Evolutionary conservation across 2,888 invertebrate genomes (phyloP).

Genomic region (Parnassius smintheus): DNA sequence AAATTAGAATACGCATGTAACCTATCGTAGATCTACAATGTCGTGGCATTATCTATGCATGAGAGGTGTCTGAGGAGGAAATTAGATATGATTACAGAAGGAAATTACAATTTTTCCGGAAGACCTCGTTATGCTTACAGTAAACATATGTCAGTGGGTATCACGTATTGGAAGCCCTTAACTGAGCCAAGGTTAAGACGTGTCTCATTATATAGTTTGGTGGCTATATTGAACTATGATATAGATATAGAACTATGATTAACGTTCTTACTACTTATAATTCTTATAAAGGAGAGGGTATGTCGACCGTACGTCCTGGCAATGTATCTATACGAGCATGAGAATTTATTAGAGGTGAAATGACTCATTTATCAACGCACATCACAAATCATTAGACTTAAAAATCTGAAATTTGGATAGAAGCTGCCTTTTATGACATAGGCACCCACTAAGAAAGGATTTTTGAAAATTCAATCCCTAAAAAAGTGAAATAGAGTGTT

Average conservation of each 20-base stretch:
- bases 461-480: too few relatives aligned
- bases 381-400: too few relatives aligned
- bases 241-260: neutral
- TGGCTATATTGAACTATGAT: slow-evolving; percentile 1
- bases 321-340: too few relatives aligned
- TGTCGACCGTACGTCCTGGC: too few relatives aligned
- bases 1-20: neutral
- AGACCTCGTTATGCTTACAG: slow-evolving; percentile 22
- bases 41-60: slow-evolving; percentile 9
- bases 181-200: slow-evolving; percentile 17
- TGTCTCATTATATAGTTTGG: slow-evolving; percentile 23
- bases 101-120: slow-evolving; percentile 21
- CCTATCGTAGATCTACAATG: neutral
- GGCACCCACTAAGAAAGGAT: too few relatives aligned
- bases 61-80: slow-evolving; percentile 19
- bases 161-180: slow-evolving; percentile 21
- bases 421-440: too few relatives aligned
- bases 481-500: too few relatives aligned
- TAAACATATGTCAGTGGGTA: slow-evolving; percentile 15
- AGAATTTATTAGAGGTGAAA: too few relatives aligned
- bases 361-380: too few relatives aligned
- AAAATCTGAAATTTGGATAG: too few relatives aligned
- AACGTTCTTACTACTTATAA: too few relatives aligned
- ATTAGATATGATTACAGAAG: slow-evolving; percentile 25
- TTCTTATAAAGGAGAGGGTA: neutral